A percentile compares a stretch with the other conserved stretches of the same genome.
These are phyloP conservation scores for Thereva unica DNA, from an alignment of 2,888 invertebrate genomes.

Conservation along the genomic window DNA sequence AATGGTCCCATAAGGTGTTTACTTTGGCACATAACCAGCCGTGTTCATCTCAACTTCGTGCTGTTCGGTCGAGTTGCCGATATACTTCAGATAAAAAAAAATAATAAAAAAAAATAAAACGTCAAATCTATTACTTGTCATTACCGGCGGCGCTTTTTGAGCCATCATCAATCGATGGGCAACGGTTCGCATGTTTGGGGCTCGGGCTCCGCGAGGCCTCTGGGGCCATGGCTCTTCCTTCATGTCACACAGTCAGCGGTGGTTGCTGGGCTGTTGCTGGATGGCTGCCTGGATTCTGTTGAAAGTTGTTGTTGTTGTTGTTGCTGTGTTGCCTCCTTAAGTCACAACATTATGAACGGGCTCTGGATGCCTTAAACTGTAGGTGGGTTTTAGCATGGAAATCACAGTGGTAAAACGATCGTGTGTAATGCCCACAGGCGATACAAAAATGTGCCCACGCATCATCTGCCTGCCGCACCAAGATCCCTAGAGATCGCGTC, in stretches of 20 bases:
- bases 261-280: conserved; percentile 23
- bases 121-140: conserved; percentile 39
- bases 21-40: conserved; percentile 28
- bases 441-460: conserved; percentile 41
- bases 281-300: neutral
- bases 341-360: conserved; percentile 37
- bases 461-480: conserved; percentile 25
- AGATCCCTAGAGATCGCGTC: conserved; percentile 17
- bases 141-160: conserved; percentile 41
- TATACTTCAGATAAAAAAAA: conserved; percentile 1
- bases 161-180: conserved; percentile 34
- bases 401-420: conserved; percentile 41
- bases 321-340: conserved; percentile 27
- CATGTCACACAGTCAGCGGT: conserved; percentile 14
- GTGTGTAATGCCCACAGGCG: conserved; percentile 40
- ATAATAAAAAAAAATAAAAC: conserved; percentile 27
- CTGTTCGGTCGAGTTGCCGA: conserved; percentile 4
- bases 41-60: neutral
- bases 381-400: conserved; percentile 39
- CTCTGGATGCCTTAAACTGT: conserved; percentile 33
- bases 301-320: conserved; percentile 25
- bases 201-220: neutral
- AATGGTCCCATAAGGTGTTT: conserved; percentile 35
- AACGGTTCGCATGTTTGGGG: conserved; percentile 18
- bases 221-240: neutral